Evolutionary conservation across 2,888 invertebrate genomes (phyloP), one percentile per base, ranked within the genome.

Genomic region (Papilio protenor): DNA sequence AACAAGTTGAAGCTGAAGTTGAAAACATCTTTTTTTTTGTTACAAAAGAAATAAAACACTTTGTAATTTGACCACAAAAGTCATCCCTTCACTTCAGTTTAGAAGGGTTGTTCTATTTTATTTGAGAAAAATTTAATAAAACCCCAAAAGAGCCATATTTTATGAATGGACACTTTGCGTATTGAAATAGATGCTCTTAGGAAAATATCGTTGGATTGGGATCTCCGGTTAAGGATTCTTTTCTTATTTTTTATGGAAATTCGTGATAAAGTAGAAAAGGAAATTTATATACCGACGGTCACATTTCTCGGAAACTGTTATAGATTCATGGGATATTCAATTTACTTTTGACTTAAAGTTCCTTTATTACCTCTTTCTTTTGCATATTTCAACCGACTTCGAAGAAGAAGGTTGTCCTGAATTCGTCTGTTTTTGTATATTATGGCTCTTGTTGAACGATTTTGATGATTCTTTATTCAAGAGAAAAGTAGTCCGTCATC

Each of bases 121-220:
- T 74, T 77, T 75, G 74, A 59, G 70, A 75, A 52, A 77, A 75
- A 75, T 75, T 77, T 75, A 75, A 71, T 70, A 71, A 77, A 75
- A 77, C 23, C 74, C 77, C 74, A 40, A 77, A 71, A 75, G 77
- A 69, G 74, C 49, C 74, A 77, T 77, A 85, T 90, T 91, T 89
- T 90, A 89, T 86, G 85, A 86, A 90, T 88, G 88, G 87, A 87
- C 89, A 88, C 89, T 90, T 91, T 87, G 86, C 82, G 90, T 86
- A 92, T 92, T 91, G 90, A 92, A 92, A 92, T 90, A 92, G 90
- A 92, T 92, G 87, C 89, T 91, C 91, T 91, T 90, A 92, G 92
- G 88, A 90, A 87, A 89, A 90, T 86, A 89, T 89, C 84, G 87
- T 86, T 89, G 88, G 90, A 91, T 90, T 89, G 88, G 85, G 85